Evolutionary conservation across 2,113 vertebrate species (phyloP).

Genomic region (Alaudala cheleensis): DNA sequence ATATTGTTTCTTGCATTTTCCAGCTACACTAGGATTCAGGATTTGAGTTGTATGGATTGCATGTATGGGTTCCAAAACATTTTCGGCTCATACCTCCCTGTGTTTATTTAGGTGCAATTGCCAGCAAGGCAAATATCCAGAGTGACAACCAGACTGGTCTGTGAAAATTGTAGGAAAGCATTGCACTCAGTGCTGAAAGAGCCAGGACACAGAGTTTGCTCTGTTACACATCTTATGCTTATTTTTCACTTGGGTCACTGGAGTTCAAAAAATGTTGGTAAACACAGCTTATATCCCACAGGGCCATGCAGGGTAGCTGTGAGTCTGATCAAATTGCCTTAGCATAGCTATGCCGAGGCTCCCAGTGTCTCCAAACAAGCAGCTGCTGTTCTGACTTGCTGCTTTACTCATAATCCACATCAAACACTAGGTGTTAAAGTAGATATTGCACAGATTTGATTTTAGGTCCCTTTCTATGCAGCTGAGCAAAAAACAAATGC

Average conservation of each 20-base stretch:
- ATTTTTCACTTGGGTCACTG: background rate
- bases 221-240: background rate
- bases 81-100: background rate
- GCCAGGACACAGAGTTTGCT: background rate
- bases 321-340: background rate
- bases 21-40: background rate
- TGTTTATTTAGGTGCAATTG: background rate
- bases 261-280: constrained; percentile 1
- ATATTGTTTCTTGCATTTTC: background rate
- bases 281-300: background rate
- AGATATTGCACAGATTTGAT: constrained; percentile 44
- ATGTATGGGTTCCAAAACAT: background rate
- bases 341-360: background rate
- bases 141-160: background rate
- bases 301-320: background rate
- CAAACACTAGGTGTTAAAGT: constrained; percentile 41
- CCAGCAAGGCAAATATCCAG: background rate
- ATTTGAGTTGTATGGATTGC: background rate
- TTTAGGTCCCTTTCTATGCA: constrained; percentile 36
- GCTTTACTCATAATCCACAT: constrained; percentile 42
- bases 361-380: background rate
- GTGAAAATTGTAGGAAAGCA: background rate
- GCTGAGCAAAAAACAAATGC: constrained; percentile 49
- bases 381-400: constrained; percentile 13
- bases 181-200: background rate